Evolutionary conservation across 1,140 invertebrate genomes (phyloP), one percentile per base, ranked within the genome.

Genomic region (Cherax destructor): DNA sequence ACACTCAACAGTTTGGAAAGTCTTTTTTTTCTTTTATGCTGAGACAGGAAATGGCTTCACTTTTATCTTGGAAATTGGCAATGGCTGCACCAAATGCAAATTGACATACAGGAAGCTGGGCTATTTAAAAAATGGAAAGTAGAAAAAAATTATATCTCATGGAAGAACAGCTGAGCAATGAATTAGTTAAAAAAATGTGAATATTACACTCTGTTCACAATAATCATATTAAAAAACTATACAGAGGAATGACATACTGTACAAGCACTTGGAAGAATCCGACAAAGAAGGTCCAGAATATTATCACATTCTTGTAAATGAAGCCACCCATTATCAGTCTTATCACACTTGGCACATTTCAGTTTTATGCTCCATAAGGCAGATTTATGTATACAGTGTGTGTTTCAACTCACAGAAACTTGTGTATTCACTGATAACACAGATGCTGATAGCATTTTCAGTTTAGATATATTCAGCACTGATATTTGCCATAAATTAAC

Each of bases 341-440:
- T 89, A 81, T 89, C 83, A 91, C 74, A 91, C 89, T 91, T 91
- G 89, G 89, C 89, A 91, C 83, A 80, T 69, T 79, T 86, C 49
- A 85, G 41, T 59, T 72, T 56, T 61, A 77, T 91, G 83, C 56
- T 85, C 65, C 80, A 61, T 91, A 91, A 91, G 89, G 89, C 89
- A 91, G 83, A 81, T 88, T 90, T 56, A 83, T 90, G 88, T 90
- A 90, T 90, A 84, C 81, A 84, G 52, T 50, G 49, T 91, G 88
- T 80, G 77, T 85, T 85, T 84, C 72, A 78, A 76, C 18, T 41
- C 21, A 74, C 16, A 72, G 47, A 72, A 88, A 72, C 61, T 61
- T 69, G 47, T 69, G 77, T 56, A 76, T 76, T 56, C 24, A 56
- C 5, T 74, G 65, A 72, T 50, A 18, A 9, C 5, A 76, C 9